phyloP scores from a whole-genome alignment of 1,140 invertebrate genomes.

The Aplysia californica region DNA sequence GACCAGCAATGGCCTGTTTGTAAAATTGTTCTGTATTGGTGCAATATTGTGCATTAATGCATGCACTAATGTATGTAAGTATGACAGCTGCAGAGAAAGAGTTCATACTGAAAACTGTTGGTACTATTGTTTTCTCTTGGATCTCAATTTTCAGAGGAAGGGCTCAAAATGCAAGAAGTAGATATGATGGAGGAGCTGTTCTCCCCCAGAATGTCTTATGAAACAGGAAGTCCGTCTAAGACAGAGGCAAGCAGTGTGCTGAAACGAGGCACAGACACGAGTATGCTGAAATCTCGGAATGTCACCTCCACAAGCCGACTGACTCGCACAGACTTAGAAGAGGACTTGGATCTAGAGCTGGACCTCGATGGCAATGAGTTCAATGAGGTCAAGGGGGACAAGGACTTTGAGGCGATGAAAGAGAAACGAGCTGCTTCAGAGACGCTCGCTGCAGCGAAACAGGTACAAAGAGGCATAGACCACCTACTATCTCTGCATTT shows the following conservation, averaged over 20 bases:
- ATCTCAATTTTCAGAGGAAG: constrained; percentile 1
- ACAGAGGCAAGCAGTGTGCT: neutral
- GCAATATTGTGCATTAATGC: neutral
- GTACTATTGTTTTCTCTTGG: neutral
- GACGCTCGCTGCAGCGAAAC: neutral
- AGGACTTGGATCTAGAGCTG: neutral
- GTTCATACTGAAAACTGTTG: no score
- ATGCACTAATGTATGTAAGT: no score
- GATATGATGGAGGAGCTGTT: constrained; percentile 17
- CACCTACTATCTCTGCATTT: no score
- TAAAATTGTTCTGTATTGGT: neutral
- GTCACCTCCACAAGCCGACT: neutral
- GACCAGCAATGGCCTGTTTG: neutral
- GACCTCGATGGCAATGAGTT: neutral
- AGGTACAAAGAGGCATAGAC: no score
- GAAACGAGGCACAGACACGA: neutral
- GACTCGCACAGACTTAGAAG: constrained; percentile 2
- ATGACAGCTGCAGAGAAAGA: no score
- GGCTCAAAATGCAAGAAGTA: neutral
- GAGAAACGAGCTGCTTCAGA: neutral
- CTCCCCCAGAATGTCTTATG: neutral
- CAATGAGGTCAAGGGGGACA: neutral
- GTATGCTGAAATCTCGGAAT: neutral
- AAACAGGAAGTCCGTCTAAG: neutral
- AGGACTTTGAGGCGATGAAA: neutral